Base-by-base conservation (phyloP, 2,797 vertebrate genomes). In the Paguma larvata region DNA sequence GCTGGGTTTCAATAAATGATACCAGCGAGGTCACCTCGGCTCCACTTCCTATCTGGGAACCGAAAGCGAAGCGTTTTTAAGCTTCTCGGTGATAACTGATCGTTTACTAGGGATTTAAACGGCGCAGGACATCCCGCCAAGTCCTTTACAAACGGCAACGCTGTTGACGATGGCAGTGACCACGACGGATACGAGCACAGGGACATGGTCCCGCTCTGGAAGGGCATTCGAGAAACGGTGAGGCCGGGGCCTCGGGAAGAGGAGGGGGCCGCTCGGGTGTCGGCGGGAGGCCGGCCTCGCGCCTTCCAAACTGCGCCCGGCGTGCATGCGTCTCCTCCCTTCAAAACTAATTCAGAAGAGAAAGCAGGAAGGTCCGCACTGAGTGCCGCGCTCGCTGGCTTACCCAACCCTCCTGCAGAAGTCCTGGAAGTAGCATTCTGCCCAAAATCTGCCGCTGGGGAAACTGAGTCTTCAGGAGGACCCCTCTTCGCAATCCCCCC, bases 261-360 rank as follows among this genome's bases (percentile, higher is more conserved):
- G 13, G 34, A n/a, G 44, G 32, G 5, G 2, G 68, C 34, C 2
- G 0, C n/a, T 1, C 0, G 7, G 6, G 32, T 1, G 2, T 1
- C 10, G 14, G 75, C 0, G 25, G 41, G n/a, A 32, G 12, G 15
- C 1, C 1, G 15, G 72, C 30, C 63, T 48, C 0, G 48, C 8
- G 3, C 46, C 14, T 70, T 73, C 46, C 16, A 19, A 34, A 78
- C 34, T 41, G 53, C 38, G 9, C 21, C 62, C 32, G 51, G 6
- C 0, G 2, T 11, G 67, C n/a, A 12, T 0, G 6, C 46, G 9
- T 7, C 46, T 63, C 94, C 10, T 85, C 48, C 18, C 46, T 59
- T 23, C 48, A 3, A 15, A 63, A 41, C 16, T 30, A 19, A 85
- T 4, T 12, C 10, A 11, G 16, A 25, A 38, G 83, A 19, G 51